Evolutionary conservation across 2,113 vertebrate species (phyloP), one percentile per base, ranked within the genome.

Genomic region (Megalops atlanticus): DNA sequence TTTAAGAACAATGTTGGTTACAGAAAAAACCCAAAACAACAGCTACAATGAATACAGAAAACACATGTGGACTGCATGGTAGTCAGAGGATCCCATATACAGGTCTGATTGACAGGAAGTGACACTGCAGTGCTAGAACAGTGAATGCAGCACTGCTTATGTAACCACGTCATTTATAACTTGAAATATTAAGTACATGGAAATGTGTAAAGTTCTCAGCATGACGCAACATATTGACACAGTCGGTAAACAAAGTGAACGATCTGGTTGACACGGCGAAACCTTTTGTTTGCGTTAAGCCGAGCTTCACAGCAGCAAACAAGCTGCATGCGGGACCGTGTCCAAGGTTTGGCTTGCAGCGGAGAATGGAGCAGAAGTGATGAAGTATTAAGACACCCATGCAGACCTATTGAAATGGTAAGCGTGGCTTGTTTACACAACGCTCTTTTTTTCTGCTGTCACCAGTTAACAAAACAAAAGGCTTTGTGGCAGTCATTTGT

Each of bases 351-450:
- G 77, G 82, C 83, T 86, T 84, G 84, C 80, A 80, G 82, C 70
- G 54, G 69, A 73, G 82, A 80, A 80, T 69, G 75, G 71, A 75
- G 80, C 69, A 80, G 80, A 83, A 83, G 84, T 21, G 58, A 69
- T 24, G 41, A 64, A 70, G 58, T 3, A 70, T 70, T 69, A 70
- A 70, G 85, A 93, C 92, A 83, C 89, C 91, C 92, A 91, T 93
- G 89, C 86, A 81, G 90, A 87, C 89, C 88, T 88, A 92, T 92
- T 93, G 89, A 93, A 85, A 93, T 92, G 91, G 89, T 88, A 92
- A 91, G 88, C 89, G 82, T 71, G 81, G 88, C 90, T 90, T 94
- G 93, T 95, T 95, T 93, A 93, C 91, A 91, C 90, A 94, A 92
- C 91, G 88, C 87, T 89, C 86, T 90, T 83, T 81, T n/a, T 85